Base-by-base conservation (phyloP, 2,888 invertebrate species). In the Drosophila recens region DNA sequence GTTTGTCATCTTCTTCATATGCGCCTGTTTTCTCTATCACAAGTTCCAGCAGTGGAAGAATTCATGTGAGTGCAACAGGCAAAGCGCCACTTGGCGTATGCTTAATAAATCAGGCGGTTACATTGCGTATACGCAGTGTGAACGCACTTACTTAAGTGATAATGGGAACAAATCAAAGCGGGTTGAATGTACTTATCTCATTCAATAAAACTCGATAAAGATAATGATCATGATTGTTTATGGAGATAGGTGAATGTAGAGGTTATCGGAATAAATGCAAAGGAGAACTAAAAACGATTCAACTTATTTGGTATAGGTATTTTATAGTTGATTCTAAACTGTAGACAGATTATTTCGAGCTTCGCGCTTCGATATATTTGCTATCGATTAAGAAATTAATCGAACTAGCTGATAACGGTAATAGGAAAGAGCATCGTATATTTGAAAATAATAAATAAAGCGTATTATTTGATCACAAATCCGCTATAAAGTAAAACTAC, bases 21-120 rank as follows among this genome's bases (percentile, higher is more conserved):
- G 95, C 86, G 94, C 94, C 59, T 95, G 95, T 90, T 93, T 95
- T 70, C 90, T 95, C 33, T 95, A 95, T 86, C 95, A 95, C 92
- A 94, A 95, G 86, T 94, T 95, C 87, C 94, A 94, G 85, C 94
- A 95, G 76, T 95, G 95, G 95, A 95, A 95, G 90, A 93, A 93
- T 80, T 93, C 93, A 91, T 94, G 95, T 95, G 91, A 94, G 94
- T 93, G 38, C 46, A 34, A 38, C 36, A 49, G 20, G 49, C 40
- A 8, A 15, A n/a, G 36, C 8, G 34, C 15, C 42, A n/a, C 4
- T 3, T 8, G 42, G 53, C 75, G 84, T 71, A 67, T 79, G 75
- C 75, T 64, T 67, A 43, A 75, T 71, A 61, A 57, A 17, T 17
- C 45, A 15, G 9, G 5, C 6, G 48, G 8, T 1, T 11, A 46